Evolutionary conservation across 2,888 invertebrate species (phyloP).

Genomic region (Agonopterix arenella): DNA sequence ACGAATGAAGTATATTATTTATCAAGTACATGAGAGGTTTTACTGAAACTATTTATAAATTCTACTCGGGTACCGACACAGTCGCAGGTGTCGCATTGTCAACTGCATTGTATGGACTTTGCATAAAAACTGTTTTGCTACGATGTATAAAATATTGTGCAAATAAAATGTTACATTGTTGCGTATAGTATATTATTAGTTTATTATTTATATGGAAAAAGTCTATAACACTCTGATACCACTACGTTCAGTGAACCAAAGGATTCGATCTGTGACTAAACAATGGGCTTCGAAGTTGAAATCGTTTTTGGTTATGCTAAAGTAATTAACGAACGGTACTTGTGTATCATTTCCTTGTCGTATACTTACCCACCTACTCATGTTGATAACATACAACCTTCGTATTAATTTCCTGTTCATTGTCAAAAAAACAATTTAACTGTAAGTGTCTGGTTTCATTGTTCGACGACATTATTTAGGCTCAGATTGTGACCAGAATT

Average conservation of each 20-base stretch:
- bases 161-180: slow-evolving; percentile 2
- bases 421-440: slow-evolving; percentile 22
- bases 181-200: background rate
- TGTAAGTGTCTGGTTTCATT: background rate
- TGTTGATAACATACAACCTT: slow-evolving; percentile 17
- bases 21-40: slow-evolving; percentile 12
- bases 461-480: background rate
- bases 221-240: too few species aligned
- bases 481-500: slow-evolving; percentile 11
- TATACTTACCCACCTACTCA: background rate
- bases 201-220: background rate
- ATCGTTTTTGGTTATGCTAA: too few species aligned
- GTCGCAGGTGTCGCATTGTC: slow-evolving; percentile 64
- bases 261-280: too few species aligned
- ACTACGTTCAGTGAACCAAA: too few species aligned
- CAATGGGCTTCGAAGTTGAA: too few species aligned
- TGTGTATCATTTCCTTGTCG: slow-evolving; percentile 6
- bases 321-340: too few species aligned
- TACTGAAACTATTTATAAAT: slow-evolving; percentile 56
- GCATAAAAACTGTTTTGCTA: slow-evolving; percentile 52
- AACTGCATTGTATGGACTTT: slow-evolving; percentile 58
- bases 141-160: background rate
- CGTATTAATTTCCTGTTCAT: slow-evolving; percentile 31
- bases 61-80: slow-evolving; percentile 47
- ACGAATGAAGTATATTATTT: too few species aligned